Evolutionary conservation across 1,140 invertebrate genomes (phyloP), one percentile per base, ranked within the genome.

Genomic region (Trachymyrmex septentrionalis): DNA sequence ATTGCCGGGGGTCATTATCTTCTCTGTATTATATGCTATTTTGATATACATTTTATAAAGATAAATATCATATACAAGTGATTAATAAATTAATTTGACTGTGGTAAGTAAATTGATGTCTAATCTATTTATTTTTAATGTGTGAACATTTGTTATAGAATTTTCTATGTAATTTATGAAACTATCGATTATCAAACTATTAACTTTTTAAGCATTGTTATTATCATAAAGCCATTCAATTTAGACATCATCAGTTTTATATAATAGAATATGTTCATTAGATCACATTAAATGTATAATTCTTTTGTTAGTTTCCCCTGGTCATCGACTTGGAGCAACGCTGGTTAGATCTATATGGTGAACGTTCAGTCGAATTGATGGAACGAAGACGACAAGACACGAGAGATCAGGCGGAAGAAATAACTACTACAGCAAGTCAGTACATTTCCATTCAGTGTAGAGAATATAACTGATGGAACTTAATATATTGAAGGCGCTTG

Each of bases 401-500:
- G 0, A 96, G 97, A 84, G 99, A 99, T 96, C 98, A 99, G 95
- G 98, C 98, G 66, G 98, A 98, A 93, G 98, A 99, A 95, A 97
- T 98, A 92, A 97, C 97, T 7, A 96, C 96, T 84, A 95, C 96
- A 88, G 92, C 96, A 78, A 97, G 96, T 97, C 95, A 95, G 95
- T 96, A 92, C 69, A 89, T 93, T 93, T 87, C 50, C 69, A 81
- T 75, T 72, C 66, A 38, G 4, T 81, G 1, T 86, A 50, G 3
- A 50, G 14, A 38, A 57, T 2, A 55, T 53, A 76, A 61, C 73
- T 84, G 21, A 66, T 53, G 53, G 0, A 75, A 61, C 9, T 9
- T 44, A 16, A 27, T 73, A 34, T 48, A 4, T 50, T 9, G 27
- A 5, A 1, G 12, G 1, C n/a, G 5, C 21, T 48, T 48, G 66